A percentile compares a stretch with the other conserved stretches of the same genome.
Conservation (phyloP, 2,888 invertebrate genomes). For the Cheilosia impressa region DNA sequence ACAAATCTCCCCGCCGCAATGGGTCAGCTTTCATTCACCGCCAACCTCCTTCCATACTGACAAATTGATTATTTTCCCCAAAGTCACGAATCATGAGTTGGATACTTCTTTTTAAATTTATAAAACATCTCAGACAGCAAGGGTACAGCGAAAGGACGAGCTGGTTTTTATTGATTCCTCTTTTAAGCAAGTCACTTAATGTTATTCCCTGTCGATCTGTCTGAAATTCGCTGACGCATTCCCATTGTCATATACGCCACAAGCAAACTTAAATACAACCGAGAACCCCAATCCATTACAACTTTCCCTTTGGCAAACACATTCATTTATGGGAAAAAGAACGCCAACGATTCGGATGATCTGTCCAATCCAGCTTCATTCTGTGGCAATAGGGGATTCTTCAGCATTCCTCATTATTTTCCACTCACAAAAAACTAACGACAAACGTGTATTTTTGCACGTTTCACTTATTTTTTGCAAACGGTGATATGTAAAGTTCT, state of each 20-base stretch:
- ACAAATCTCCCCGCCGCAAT: neutral
- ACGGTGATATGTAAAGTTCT: conserved; percentile 44
- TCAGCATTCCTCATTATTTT: conserved; percentile 61
- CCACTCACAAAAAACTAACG: conserved; percentile 28
- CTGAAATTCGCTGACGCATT: conserved; percentile 59
- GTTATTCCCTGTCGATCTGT: conserved; percentile 67
- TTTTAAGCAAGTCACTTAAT: conserved; percentile 72
- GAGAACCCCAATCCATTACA: conserved; percentile 19
- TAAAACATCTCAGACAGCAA: conserved; percentile 21
- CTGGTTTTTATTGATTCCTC: conserved; percentile 32
- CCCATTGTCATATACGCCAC: conserved; percentile 7
- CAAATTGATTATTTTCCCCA: conserved; percentile 67
- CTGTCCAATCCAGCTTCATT: conserved; percentile 24
- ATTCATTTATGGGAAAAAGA: conserved; percentile 34
- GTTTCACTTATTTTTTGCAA: conserved; percentile 35
- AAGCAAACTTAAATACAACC: conserved; percentile 27
- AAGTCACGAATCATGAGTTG: conserved; percentile 56
- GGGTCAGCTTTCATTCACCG: neutral
- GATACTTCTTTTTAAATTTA: conserved; percentile 43
- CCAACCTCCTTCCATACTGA: conserved; percentile 6
- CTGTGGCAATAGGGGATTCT: conserved; percentile 61
- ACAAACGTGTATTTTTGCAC: conserved; percentile 27
- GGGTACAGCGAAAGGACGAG: conserved; percentile 15
- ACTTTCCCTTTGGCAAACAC: conserved; percentile 12
- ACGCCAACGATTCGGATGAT: conserved; percentile 57